Percentiles rank a stretch among this genome's conserved stretches.
These are phyloP conservation scores for Orchestia grillus DNA, from an alignment of 1,140 invertebrate species.

Conservation along the genomic window DNA sequence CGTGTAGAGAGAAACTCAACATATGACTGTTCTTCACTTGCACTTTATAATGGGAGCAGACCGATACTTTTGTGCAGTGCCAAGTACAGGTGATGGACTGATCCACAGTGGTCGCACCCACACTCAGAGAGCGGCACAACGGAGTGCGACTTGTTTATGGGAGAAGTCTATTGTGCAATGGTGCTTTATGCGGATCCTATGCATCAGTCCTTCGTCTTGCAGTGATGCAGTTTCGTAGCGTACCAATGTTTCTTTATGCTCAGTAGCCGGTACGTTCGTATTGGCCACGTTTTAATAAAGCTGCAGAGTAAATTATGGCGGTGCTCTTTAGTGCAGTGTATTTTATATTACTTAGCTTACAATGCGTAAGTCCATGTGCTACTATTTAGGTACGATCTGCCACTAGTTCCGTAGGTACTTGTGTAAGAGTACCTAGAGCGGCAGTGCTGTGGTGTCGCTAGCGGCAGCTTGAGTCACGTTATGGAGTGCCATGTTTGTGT, in stretches of 20 bases:
- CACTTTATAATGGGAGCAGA: neutral
- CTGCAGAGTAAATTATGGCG: neutral
- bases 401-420: neutral
- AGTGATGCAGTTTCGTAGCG: neutral
- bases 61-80: neutral
- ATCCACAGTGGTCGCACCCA: neutral
- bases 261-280: neutral
- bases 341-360: neutral
- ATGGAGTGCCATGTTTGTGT: neutral
- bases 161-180: neutral
- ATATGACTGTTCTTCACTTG: neutral
- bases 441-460: neutral
- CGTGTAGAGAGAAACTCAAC: neutral
- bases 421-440: neutral
- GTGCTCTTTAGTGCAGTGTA: neutral
- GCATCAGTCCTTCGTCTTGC: neutral
- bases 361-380: neutral
- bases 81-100: neutral
- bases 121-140: neutral
- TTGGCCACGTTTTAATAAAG: neutral
- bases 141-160: neutral
- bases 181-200: neutral
- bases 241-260: neutral
- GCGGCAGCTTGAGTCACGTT: neutral
- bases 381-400: neutral